phyloP scores from a whole-genome alignment of 2,888 invertebrate genomes.

The Drosophila peninsularis region DNA sequence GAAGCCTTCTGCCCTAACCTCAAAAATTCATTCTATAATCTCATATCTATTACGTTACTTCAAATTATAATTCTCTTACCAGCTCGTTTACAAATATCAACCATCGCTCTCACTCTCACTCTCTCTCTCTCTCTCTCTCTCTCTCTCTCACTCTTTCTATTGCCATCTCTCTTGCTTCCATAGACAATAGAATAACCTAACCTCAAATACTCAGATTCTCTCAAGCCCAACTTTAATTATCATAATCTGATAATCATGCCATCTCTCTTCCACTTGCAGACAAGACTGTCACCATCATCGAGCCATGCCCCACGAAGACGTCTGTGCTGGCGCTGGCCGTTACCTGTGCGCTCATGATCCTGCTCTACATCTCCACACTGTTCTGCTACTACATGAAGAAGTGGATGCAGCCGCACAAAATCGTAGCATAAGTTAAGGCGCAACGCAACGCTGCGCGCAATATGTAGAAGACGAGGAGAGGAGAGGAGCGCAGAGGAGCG shows the following conservation, averaged over 20 bases:
- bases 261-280: conserved; percentile 86
- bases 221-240: too few species aligned
- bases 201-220: background rate
- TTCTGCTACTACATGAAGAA: conserved; percentile 97
- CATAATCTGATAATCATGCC: background rate
- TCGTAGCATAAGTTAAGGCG: conserved; percentile 87
- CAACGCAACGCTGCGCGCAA: conserved; percentile 24
- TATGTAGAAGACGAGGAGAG: conserved; percentile 21
- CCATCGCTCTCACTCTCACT: too few species aligned
- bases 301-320: conserved; percentile 95
- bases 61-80: background rate
- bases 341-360: conserved; percentile 94
- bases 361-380: conserved; percentile 95
- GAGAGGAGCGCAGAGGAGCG: background rate
- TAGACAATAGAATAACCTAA: background rate
- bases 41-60: background rate
- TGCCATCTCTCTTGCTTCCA: background rate
- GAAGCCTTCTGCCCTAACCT: background rate
- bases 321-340: conserved; percentile 96
- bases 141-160: background rate
- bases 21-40: background rate
- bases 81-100: too few species aligned
- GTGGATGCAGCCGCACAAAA: conserved; percentile 94
- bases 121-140: background rate
- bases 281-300: conserved; percentile 95